Base-by-base conservation (phyloP, 1,140 invertebrate genomes). In the Hylyphantes graminicola region DNA sequence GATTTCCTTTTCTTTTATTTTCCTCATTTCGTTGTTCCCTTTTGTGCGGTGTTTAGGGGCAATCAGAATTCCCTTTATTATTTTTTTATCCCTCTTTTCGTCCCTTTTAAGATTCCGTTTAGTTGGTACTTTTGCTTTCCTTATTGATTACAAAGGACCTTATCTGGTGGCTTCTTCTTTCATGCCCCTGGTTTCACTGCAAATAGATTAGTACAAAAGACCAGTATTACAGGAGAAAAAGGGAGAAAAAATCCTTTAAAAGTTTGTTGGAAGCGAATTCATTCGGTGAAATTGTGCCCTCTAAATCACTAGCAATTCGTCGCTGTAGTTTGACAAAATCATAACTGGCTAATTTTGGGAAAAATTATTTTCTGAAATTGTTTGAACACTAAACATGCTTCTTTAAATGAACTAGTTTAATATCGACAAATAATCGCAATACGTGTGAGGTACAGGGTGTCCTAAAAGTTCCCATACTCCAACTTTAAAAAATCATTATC, bases 11-110 rank as follows among this genome's bases (percentile, higher is more conserved):
- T 78, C 19, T 55, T 61, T 67, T 78, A 53, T 55, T 78, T 19
- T 59, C 79, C 19, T 13, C 12, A 12, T 55, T 73, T 81, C 57
- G 79, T 64, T 81, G 79, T 73, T 81, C 79, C 19, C 79, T 81
- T 35, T 81, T 81, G 79, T 73, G 79, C 59, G 68, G 79, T 81
- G 67, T 81, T 81, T 81, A 81, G 79, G 73, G 73, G 79, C 79
- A 81, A 81, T 81, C 79, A 81, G 68, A 73, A n/a, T 11, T 21
- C 63, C 35, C 57, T 65, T 78, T 65, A 55, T 53, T 13, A 9
- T 63, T 55, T 53, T 21, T 61, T 61, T 48, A 17, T 61, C 53
- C 53, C 17, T 63, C 13, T 61, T 35, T 76, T 76, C 21, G 50
- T 64, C 17, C 55, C 11, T 63, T 72, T 70, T 61, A 70, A 35